Percentiles rank a stretch among this genome's conserved stretches.
phyloP scores from a whole-genome alignment of 2,888 invertebrate species.

The Sarcophaga subvicina region DNA sequence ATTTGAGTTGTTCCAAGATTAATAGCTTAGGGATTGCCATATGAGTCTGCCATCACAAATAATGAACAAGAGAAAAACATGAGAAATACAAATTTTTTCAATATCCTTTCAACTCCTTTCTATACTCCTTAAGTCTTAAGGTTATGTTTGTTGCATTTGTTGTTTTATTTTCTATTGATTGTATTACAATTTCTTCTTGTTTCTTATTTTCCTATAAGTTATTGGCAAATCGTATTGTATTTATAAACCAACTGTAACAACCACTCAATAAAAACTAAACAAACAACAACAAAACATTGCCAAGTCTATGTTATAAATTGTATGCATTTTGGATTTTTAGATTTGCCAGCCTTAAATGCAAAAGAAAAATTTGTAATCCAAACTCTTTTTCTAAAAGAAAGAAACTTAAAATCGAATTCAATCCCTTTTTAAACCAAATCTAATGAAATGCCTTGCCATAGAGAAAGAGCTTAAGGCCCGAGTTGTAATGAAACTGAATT shows the following conservation, averaged over 20 bases:
- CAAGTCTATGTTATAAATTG: background rate
- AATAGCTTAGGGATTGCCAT: too few species aligned
- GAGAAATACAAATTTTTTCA: too few species aligned
- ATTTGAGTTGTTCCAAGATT: too few species aligned
- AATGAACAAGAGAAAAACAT: too few species aligned
- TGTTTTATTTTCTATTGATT: too few species aligned
- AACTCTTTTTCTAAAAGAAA: constrained; percentile 7
- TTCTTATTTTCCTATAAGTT: background rate
- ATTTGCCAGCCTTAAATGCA: constrained; percentile 27
- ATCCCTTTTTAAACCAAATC: constrained; percentile 36
- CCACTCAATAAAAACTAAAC: background rate
- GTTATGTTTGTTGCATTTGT: too few species aligned
- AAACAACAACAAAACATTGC: too few species aligned
- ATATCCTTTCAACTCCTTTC: too few species aligned
- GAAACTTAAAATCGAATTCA: constrained; percentile 50
- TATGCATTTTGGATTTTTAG: constrained; percentile 17
- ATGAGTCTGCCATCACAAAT: too few species aligned
- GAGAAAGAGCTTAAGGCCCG: constrained; percentile 20
- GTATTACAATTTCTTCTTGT: too few species aligned
- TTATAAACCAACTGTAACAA: constrained; percentile 11
- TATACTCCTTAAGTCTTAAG: too few species aligned
- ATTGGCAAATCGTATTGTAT: constrained; percentile 6
- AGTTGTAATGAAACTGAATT: constrained; percentile 49
- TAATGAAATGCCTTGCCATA: constrained; percentile 48
- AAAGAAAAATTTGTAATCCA: background rate